These are phyloP conservation scores for rabbit (Oryctolagus cuniculus) DNA, from an alignment of 2,113 vertebrate genomes.

Conservation along the genomic window DNA sequence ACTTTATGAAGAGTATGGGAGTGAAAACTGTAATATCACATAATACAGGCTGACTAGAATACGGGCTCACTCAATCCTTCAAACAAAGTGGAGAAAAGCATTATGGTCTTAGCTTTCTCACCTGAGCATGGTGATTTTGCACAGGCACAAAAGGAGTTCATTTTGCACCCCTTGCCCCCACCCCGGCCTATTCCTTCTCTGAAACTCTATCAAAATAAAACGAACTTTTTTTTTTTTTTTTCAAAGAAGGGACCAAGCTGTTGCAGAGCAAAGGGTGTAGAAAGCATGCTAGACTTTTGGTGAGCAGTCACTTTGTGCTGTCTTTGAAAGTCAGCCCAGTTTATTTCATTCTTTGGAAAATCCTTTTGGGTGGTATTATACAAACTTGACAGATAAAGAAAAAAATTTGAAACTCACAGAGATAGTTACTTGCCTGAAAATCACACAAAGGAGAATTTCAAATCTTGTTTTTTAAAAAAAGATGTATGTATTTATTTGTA, in stretches of 20 bases:
- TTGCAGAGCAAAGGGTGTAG: background rate
- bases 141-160: background rate
- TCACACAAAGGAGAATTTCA: background rate
- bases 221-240: too few species aligned
- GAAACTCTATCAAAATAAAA: too few species aligned
- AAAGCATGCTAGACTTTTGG: background rate
- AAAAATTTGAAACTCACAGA: background rate
- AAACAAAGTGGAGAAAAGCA: background rate
- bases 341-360: slow-evolving; percentile 32
- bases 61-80: background rate
- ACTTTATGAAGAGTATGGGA: background rate
- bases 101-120: background rate
- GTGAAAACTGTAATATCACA: background rate
- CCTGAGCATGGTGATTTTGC: background rate
- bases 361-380: background rate
- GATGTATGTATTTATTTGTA: too few species aligned
- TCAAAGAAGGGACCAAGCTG: background rate
- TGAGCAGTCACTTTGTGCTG: background rate
- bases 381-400: background rate
- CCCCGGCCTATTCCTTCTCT: background rate
- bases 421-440: background rate
- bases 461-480: background rate
- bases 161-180: background rate
- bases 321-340: background rate
- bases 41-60: background rate